Conservation (phyloP, 2,888 invertebrate genomes). For the Nomada ruficornis region DNA sequence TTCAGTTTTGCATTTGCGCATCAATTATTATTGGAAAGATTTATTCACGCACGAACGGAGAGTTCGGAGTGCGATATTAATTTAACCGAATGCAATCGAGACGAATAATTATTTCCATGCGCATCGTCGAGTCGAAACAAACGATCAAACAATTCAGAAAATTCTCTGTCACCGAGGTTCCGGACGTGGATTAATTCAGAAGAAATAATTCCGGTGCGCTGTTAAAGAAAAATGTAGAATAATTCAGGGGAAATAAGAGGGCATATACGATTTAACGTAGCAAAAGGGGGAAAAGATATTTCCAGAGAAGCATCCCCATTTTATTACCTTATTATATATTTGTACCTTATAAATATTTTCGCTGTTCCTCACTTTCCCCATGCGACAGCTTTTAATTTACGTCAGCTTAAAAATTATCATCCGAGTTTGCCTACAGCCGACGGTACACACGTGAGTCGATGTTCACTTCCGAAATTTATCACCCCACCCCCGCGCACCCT, state of each 20-base stretch:
- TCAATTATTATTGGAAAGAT: background rate
- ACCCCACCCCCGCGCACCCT: slow-evolving; percentile 17
- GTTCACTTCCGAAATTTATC: slow-evolving; percentile 75
- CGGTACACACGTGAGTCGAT: slow-evolving; percentile 52
- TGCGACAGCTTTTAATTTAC: slow-evolving; percentile 61
- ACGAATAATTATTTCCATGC: background rate
- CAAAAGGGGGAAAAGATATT: too few species aligned
- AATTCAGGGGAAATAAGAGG: too few species aligned
- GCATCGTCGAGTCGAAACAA: background rate
- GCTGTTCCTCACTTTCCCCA: too few species aligned
- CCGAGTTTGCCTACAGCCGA: slow-evolving; percentile 57
- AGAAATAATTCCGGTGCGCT: background rate
- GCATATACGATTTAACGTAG: too few species aligned
- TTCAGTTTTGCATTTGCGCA: background rate
- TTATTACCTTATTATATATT: too few species aligned
- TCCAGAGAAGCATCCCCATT: too few species aligned
- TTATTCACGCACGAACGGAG: background rate
- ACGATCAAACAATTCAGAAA: background rate
- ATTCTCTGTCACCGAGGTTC: background rate
- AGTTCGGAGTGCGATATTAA: background rate
- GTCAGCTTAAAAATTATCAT: slow-evolving; percentile 66
- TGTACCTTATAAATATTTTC: too few species aligned
- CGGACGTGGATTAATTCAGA: background rate
- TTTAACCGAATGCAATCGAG: background rate
- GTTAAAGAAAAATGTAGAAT: too few species aligned